Percentiles rank a stretch among this genome's conserved stretches.
Evolutionary conservation across 37 sponge, comb jelly and placozoan species (phyloP).

Genomic region (Cliona cf. orientalis): DNA sequence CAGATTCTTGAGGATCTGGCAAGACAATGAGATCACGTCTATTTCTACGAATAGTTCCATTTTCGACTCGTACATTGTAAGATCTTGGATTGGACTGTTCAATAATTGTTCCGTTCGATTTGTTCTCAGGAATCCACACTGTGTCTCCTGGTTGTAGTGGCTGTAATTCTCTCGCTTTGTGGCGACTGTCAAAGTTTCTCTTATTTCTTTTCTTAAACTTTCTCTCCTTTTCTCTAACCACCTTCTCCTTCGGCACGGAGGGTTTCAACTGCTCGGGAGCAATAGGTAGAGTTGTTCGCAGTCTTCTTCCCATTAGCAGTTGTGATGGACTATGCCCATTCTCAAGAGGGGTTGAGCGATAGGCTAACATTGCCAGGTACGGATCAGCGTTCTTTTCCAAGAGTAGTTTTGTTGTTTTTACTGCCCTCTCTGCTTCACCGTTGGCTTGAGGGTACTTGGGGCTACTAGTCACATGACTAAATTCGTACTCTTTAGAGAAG

Average conservation of each 20-base stretch:
- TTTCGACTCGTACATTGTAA: background rate
- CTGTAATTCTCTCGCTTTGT: constrained; percentile 1
- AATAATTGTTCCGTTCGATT: constrained; percentile 9
- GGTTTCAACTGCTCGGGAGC: background rate
- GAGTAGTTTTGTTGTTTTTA: constrained; percentile 37
- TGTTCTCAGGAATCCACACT: constrained; percentile 23
- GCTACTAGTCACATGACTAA: constrained; percentile 62
- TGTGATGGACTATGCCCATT: constrained; percentile 64
- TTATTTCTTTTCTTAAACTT: constrained; percentile 7
- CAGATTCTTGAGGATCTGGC: no score
- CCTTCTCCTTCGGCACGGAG: background rate
- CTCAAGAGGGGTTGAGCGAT: constrained; percentile 46
- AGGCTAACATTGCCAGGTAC: constrained; percentile 44
- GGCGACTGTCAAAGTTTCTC: constrained; percentile 22
- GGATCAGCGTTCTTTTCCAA: constrained; percentile 44
- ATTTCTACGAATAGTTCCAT: constrained; percentile 28
- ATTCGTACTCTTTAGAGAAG: constrained; percentile 50
- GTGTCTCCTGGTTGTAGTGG: constrained; percentile 30
- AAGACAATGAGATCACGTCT: constrained; percentile 1
- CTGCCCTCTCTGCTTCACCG: constrained; percentile 59
- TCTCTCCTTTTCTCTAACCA: background rate
- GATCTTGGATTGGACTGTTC: constrained; percentile 16
- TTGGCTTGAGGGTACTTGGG: constrained; percentile 59
- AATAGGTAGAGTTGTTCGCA: constrained; percentile 30
- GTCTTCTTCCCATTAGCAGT: constrained; percentile 51